Evolutionary conservation across 2,888 invertebrate genomes (phyloP), one percentile per base, ranked within the genome.

Genomic region (Machimus atricapillus): DNA sequence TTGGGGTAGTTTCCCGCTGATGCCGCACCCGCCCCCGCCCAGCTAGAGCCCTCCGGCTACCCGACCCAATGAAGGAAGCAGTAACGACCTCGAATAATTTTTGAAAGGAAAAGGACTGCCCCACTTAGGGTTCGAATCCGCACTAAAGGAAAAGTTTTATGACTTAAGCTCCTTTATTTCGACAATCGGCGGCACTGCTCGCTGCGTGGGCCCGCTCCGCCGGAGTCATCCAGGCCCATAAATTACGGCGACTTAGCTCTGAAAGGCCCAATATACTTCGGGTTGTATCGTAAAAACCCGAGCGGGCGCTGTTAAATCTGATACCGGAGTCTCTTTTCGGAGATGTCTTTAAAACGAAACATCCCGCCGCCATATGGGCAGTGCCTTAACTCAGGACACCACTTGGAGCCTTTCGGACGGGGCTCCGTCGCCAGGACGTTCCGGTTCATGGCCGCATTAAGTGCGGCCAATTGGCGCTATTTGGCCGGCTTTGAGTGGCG

Each of bases 81-180:
- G 79, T 52, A 58, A 82, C 82, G 58, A 82, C 37, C 82, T 66
- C 58, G 56, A 82, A 82, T 82, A 58, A 82, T 37, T 82, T 82
- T 82, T 58, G 40, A 82, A 58, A 76, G 40, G 76, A 82, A 82
- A 66, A 82, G 82, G 66, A 82, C 58, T 58, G 56, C 58, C 66
- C 82, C 56, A 82, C 52, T 82, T 82, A 82, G 19, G 82, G 82
- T 58, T 82, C 82, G 82, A 82, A 66, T 82, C 82, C 37, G 58
- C 19, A 82, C 82, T 82, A 58, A 82, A 82, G 82, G 58, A 58
- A 66, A 82, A 58, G 66, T 82, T 82, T 82, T 82, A 82, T 82
- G 82, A 52, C 58, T 82, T 82, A 82, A 82, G 82, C 82, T 82
- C 56, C 58, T 82, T 82, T 82, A 82, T 82, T 52, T 82, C 58